phyloP scores from a whole-genome alignment of 2,113 vertebrate species.

The Anas platyrhynchos region DNA sequence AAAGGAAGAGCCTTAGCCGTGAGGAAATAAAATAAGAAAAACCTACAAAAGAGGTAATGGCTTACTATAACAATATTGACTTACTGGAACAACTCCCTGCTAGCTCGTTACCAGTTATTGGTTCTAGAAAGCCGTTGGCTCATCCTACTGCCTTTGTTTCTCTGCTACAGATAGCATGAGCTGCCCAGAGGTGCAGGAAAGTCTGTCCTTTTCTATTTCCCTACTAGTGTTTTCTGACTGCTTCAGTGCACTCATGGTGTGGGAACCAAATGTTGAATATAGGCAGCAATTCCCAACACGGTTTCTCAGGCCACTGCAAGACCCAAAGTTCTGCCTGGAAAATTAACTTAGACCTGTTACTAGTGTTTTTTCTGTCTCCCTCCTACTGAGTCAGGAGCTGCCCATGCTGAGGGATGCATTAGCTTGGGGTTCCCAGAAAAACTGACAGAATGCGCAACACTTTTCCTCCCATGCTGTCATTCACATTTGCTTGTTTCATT shows the following conservation, averaged over 20 bases:
- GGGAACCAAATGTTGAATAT: neutral
- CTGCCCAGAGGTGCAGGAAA: neutral
- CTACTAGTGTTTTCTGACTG: neutral
- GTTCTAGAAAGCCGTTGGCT: neutral
- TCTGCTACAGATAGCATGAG: neutral
- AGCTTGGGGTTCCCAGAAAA: neutral
- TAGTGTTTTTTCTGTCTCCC: neutral
- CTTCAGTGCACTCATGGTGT: neutral
- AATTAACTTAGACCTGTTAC: neutral
- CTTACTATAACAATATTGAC: neutral
- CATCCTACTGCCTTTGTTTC: no score
- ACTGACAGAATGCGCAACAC: neutral
- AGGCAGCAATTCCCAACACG: no score
- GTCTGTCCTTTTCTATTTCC: neutral
- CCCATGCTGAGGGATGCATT: neutral
- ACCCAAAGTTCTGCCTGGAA: neutral
- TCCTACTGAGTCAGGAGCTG: neutral
- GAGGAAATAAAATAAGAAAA: neutral
- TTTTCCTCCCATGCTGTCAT: neutral
- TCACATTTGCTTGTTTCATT: neutral
- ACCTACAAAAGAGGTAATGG: neutral
- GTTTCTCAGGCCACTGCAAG: neutral
- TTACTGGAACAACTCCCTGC: neutral
- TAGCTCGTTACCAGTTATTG: neutral
- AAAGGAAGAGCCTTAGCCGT: neutral